phyloP scores from a whole-genome alignment of 2,797 vertebrate genomes.

The Brachyalestes nurse region DNA sequence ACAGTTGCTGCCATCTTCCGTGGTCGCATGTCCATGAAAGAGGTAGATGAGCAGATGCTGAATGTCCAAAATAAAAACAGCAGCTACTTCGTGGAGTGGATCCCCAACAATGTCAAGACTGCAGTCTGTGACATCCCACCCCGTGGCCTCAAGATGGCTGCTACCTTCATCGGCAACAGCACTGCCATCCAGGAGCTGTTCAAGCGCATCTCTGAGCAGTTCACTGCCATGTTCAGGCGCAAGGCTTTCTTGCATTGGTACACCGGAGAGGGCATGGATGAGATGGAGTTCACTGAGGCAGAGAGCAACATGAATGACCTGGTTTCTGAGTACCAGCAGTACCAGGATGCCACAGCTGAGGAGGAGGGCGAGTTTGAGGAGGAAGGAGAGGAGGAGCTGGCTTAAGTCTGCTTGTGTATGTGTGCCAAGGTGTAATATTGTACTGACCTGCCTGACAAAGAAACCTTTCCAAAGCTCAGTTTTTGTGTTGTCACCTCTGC shows the following conservation, averaged over 20 bases:
- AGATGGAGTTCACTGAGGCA: constrained; percentile 85
- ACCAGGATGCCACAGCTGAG: constrained; percentile 83
- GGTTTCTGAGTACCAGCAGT: constrained; percentile 86
- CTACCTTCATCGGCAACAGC: constrained; percentile 86
- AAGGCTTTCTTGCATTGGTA: constrained; percentile 88
- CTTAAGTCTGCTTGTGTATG: constrained; percentile 64
- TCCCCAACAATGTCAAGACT: constrained; percentile 85
- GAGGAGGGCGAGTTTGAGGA: constrained; percentile 84
- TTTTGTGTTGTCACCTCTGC: constrained; percentile 43
- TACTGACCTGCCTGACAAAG: constrained; percentile 43
- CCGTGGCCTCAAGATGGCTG: constrained; percentile 83
- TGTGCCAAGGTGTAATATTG: constrained; percentile 62
- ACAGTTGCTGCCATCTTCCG: constrained; percentile 84
- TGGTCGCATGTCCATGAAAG: constrained; percentile 87
- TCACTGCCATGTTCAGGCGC: constrained; percentile 88
- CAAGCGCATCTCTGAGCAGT: constrained; percentile 89
- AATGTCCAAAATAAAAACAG: constrained; percentile 87
- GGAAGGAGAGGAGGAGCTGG: constrained; percentile 77
- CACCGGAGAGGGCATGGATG: constrained; percentile 86
- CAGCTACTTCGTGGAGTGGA: constrained; percentile 86
- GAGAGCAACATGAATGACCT: constrained; percentile 88
- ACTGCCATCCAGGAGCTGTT: constrained; percentile 86
- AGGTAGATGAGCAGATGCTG: constrained; percentile 86
- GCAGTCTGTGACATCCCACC: constrained; percentile 85
- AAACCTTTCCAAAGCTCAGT: constrained; percentile 48